Evolutionary conservation across 2,113 vertebrate species (phyloP).

Genomic region (Oostethus manadensis): DNA sequence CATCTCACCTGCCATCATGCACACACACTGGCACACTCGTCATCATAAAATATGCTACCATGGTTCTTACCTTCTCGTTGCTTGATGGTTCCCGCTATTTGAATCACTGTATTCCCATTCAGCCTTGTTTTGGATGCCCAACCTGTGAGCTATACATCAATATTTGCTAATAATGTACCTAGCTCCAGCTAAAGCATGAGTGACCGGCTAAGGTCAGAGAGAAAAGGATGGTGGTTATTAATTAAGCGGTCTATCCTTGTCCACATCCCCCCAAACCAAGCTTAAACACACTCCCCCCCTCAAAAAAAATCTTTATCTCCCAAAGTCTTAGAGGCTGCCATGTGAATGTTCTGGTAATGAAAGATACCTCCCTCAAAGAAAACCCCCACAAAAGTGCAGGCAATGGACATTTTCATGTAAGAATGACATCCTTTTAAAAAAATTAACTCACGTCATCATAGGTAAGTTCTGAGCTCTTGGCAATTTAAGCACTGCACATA

Average conservation of each 20-base stretch:
- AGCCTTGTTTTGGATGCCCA: conserved; percentile 18
- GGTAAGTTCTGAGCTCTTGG: neutral
- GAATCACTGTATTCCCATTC: conserved; percentile 14
- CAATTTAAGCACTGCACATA: neutral
- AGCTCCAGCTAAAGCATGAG: conserved; percentile 44
- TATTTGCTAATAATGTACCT: conserved; percentile 30
- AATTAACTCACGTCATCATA: neutral
- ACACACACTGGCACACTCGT: conserved; percentile 15
- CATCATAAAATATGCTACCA: conserved; percentile 20
- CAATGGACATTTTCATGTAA: neutral
- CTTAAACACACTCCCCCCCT: conserved; percentile 5
- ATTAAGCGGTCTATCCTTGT: conserved; percentile 73
- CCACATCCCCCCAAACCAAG: conserved; percentile 37
- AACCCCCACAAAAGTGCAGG: conserved; percentile 26
- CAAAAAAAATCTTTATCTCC: conserved; percentile 58
- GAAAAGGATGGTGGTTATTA: conserved; percentile 76
- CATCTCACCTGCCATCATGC: conserved; percentile 1
- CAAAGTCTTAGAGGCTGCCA: conserved; percentile 38
- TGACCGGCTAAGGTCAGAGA: conserved; percentile 58
- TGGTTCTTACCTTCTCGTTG: conserved; percentile 44
- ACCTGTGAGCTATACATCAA: conserved; percentile 35
- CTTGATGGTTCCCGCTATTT: conserved; percentile 12
- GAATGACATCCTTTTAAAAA: too few species aligned
- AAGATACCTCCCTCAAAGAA: conserved; percentile 42
- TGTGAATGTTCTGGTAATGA: conserved; percentile 34